phyloP scores from a whole-genome alignment of 2,113 vertebrate genomes.

The Myotis davidii region DNA sequence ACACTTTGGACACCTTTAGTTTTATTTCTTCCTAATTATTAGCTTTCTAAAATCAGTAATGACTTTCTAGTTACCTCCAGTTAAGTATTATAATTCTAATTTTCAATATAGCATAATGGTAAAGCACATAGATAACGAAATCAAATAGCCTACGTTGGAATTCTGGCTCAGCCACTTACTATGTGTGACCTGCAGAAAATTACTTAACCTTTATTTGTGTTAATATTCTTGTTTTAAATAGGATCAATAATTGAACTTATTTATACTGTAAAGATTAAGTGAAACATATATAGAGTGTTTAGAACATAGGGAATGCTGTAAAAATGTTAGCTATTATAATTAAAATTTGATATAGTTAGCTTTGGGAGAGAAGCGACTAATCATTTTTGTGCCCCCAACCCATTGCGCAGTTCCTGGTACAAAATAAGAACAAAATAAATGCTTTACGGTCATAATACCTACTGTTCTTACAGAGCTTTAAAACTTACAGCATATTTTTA shows the following conservation, averaged over 20 bases:
- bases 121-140: neutral
- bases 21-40: conserved; percentile 33
- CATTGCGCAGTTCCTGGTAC: neutral
- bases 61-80: neutral
- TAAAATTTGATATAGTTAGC: neutral
- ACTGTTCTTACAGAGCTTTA: neutral
- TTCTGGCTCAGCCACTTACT: neutral
- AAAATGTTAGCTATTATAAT: neutral
- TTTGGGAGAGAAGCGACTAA: neutral
- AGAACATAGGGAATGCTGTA: neutral
- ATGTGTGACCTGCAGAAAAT: neutral
- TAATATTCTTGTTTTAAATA: conserved; percentile 42
- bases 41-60: neutral
- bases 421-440: conserved; percentile 7
- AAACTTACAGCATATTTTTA: neutral
- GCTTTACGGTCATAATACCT: neutral
- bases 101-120: neutral
- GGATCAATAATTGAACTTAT: neutral
- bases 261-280: neutral
- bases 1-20: neutral
- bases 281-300: neutral
- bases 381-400: neutral
- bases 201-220: neutral
- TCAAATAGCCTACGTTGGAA: neutral
- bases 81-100: neutral